A percentile compares a stretch with the other conserved stretches of the same genome.
Evolutionary conservation across 2,797 vertebrate genomes (phyloP).

Genomic region (Coregonus sp.): DNA sequence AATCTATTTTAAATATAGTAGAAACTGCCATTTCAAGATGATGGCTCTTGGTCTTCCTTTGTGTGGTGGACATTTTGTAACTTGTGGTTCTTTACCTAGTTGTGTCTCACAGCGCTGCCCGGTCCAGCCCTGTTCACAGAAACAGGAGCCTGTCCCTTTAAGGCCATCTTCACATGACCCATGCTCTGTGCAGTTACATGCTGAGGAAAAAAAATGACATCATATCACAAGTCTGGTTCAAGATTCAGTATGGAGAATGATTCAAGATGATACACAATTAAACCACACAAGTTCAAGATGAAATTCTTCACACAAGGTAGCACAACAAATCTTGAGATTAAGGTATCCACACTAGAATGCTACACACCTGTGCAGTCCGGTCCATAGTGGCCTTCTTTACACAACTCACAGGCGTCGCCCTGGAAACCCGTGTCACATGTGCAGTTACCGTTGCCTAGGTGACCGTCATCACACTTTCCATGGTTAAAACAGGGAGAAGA

Average conservation of each 20-base stretch:
- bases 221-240: not conserved
- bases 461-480: slow-evolving; percentile 81
- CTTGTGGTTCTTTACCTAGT: slow-evolving; percentile 67
- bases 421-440: slow-evolving; percentile 78
- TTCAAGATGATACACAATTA: not conserved
- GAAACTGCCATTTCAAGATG: not conserved
- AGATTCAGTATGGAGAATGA: slow-evolving; percentile 7
- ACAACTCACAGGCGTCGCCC: slow-evolving; percentile 86
- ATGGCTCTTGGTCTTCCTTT: not conserved
- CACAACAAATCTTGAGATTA: not conserved
- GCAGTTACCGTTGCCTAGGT: slow-evolving; percentile 81
- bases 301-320: not conserved
- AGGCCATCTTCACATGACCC: slow-evolving; percentile 84
- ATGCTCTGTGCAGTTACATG: slow-evolving; percentile 82
- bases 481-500: slow-evolving; percentile 77
- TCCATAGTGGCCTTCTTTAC: slow-evolving; percentile 79
- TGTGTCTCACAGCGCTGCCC: slow-evolving; percentile 82
- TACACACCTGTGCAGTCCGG: slow-evolving; percentile 79
- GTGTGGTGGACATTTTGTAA: not conserved
- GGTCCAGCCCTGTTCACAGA: slow-evolving; percentile 89
- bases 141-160: slow-evolving; percentile 81
- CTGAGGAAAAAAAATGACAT: slow-evolving; percentile 61
- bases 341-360: not conserved
- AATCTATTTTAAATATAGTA: not conserved
- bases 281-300: not conserved